phyloP scores from a whole-genome alignment of 2,113 vertebrate genomes.

The Echinops telfairi region DNA sequence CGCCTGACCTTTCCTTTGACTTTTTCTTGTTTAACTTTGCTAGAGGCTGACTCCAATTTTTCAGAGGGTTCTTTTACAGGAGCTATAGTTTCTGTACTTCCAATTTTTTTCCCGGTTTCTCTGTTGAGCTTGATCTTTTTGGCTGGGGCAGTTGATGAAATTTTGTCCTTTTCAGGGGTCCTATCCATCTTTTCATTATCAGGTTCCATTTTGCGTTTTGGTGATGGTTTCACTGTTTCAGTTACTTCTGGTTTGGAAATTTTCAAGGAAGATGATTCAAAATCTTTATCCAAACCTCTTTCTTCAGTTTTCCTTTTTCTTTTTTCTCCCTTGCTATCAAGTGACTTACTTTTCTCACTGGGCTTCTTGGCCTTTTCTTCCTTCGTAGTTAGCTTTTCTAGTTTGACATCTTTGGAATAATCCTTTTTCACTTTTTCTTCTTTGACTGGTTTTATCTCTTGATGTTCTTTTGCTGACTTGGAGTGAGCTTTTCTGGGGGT shows the following conservation, averaged over 20 bases:
- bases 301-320: constrained; percentile 91
- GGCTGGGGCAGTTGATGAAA: constrained; percentile 87
- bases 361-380: constrained; percentile 90
- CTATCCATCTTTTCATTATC: constrained; percentile 87
- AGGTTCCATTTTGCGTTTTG: constrained; percentile 87
- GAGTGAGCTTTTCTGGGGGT: constrained; percentile 89
- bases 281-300: constrained; percentile 87
- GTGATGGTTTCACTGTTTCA: constrained; percentile 86
- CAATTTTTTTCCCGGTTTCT: constrained; percentile 93
- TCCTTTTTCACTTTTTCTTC: constrained; percentile 90
- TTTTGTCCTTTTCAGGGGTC: constrained; percentile 87
- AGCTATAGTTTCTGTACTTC: constrained; percentile 85
- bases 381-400: constrained; percentile 86
- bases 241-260: constrained; percentile 85
- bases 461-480: constrained; percentile 88
- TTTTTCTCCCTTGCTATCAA: constrained; percentile 90
- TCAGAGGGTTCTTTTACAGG: constrained; percentile 86
- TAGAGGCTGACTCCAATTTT: constrained; percentile 83
- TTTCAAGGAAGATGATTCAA: constrained; percentile 83
- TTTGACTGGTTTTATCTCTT: constrained; percentile 88
- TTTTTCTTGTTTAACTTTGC: constrained; percentile 88
- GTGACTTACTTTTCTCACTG: constrained; percentile 87
- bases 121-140: constrained; percentile 97
- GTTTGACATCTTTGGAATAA: constrained; percentile 87
- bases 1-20: constrained; percentile 87